These are phyloP conservation scores for Columba livia DNA, from an alignment of 2,113 vertebrate species.

Conservation along the genomic window DNA sequence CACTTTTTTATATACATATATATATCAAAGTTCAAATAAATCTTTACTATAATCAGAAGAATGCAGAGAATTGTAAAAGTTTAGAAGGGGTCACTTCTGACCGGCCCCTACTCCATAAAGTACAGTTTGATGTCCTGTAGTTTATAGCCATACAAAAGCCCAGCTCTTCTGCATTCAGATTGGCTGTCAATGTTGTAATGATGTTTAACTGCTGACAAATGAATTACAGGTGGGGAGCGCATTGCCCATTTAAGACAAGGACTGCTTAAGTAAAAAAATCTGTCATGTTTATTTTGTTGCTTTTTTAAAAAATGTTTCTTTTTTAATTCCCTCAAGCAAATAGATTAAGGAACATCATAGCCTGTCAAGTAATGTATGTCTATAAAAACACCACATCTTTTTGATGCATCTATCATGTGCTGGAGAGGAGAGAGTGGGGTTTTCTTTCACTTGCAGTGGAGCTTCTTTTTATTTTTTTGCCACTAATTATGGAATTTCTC, in stretches of 20 bases:
- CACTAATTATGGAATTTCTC: slow-evolving; percentile 61
- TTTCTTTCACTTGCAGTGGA: background rate
- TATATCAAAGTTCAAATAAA: slow-evolving; percentile 62
- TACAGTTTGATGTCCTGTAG: slow-evolving; percentile 42
- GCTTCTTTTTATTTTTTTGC: slow-evolving; percentile 22
- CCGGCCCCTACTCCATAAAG: background rate
- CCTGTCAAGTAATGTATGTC: background rate
- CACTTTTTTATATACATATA: background rate
- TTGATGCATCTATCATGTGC: background rate
- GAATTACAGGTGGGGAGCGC: slow-evolving; percentile 13
- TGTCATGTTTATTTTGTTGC: background rate
- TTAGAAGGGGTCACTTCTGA: slow-evolving; percentile 28
- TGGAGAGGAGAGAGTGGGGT: background rate
- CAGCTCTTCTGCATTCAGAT: background rate
- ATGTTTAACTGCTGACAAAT: slow-evolving; percentile 60
- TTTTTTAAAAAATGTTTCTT: background rate
- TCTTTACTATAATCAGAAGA: slow-evolving; percentile 63
- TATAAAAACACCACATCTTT: slow-evolving; percentile 24
- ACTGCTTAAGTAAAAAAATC: background rate
- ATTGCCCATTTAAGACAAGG: background rate
- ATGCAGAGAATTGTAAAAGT: slow-evolving; percentile 63
- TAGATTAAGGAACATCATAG: background rate
- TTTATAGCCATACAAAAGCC: slow-evolving; percentile 53
- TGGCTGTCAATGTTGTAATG: slow-evolving; percentile 52
- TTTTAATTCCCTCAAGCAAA: background rate